Base-by-base conservation (phyloP, 2,888 invertebrate species). In the Ethmia dodecea region DNA sequence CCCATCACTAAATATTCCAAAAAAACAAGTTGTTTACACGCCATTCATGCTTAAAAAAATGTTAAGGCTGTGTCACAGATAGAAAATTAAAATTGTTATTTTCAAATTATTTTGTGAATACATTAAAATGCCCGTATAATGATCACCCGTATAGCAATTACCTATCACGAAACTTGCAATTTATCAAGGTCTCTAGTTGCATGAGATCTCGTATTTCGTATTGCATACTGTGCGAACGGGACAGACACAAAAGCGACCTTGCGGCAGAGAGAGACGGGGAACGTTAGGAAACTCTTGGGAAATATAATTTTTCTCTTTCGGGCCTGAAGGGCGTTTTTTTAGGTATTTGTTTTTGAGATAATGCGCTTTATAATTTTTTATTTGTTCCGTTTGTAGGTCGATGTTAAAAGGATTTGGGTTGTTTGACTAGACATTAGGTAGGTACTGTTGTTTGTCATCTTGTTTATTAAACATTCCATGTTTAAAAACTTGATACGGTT, bases 111-210 rank as follows among this genome's bases (percentile, higher is more conserved):
- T 26, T 33, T 33, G 16, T 33, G 20, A n/a, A 49, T 54, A 62
- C 61, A 53, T 57, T 58, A 55, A 57, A 65, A 68, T 51, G 55
- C 66, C 69, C 60, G 73, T 65, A 78, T 78, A 70, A 66, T 72
- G 74, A 69, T 62, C 50, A 72, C 80, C 81, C 77, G 77, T 77
- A 83, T 77, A 74, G 66, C 70, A 78, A 81, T 80, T 81, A 79
- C 78, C 81, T 80, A 80, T 75, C 80, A 78, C 84, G 83, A 86
- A 86, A 81, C 78, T 80, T 79, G 81, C 81, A 80, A 73, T 76
- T 69, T 76, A 81, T 76, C 86, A 86, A 84, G 86, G 86, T 78
- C 78, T 68, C 49, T 62, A 67, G 74, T 80, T 83, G 84, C 83
- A 86, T 79, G 80, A 84, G 80, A 81, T 81, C 73, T 76, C 65